phyloP scores from a whole-genome alignment of 2,797 vertebrate species.

The Pseudochirops cupreus region DNA sequence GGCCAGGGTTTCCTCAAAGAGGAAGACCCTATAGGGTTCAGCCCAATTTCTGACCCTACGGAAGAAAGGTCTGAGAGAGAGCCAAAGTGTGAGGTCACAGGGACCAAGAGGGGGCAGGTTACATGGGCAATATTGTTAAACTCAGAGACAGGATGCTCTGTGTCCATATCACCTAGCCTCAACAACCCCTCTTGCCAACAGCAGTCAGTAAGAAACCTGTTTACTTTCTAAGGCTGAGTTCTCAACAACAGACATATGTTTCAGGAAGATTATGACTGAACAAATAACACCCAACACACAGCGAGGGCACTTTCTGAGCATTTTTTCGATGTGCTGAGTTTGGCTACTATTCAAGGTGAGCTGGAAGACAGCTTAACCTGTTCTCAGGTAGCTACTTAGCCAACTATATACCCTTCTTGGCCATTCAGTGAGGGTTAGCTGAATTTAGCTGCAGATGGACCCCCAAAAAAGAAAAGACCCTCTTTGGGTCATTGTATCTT shows the following conservation, averaged over 20 bases:
- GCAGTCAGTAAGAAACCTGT: conserved; percentile 62
- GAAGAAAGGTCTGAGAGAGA: neutral
- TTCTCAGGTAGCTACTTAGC: conserved; percentile 43
- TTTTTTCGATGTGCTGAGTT: conserved; percentile 23
- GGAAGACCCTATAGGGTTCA: neutral
- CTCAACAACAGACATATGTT: conserved; percentile 55
- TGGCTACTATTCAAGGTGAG: conserved; percentile 75
- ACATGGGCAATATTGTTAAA: conserved; percentile 22
- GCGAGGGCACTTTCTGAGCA: conserved; percentile 18
- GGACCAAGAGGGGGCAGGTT: neutral
- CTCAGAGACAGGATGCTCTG: neutral
- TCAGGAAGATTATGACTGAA: conserved; percentile 64
- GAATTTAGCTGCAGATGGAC: neutral
- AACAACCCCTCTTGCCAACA: conserved; percentile 46
- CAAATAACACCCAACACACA: neutral
- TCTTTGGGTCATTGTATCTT: neutral
- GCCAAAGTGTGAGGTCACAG: neutral
- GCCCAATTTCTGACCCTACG: neutral
- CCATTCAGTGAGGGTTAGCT: neutral
- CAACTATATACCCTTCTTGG: conserved; percentile 13
- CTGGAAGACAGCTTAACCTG: conserved; percentile 51
- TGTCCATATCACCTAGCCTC: neutral
- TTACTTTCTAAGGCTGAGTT: conserved; percentile 69
- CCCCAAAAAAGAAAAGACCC: conserved; percentile 21
- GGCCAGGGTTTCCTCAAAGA: neutral